Evolutionary conservation across 2,888 invertebrate species (phyloP).

Genomic region (Ischnus inquisitorius): DNA sequence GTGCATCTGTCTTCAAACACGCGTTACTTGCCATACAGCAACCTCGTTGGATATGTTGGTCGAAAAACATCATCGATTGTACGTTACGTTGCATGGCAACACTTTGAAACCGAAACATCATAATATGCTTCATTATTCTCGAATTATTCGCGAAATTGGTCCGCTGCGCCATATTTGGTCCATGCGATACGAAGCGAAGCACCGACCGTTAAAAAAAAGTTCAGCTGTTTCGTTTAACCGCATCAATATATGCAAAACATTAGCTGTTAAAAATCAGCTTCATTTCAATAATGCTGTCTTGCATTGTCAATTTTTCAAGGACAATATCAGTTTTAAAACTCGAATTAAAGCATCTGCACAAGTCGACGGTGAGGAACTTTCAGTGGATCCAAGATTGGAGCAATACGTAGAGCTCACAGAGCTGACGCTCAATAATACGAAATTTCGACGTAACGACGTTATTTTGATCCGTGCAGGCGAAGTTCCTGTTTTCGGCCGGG

Average conservation of each 20-base stretch:
- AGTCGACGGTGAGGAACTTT: neutral
- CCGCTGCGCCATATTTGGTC: slow-evolving; percentile 66
- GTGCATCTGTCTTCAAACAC: slow-evolving; percentile 46
- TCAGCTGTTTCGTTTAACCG: slow-evolving; percentile 45
- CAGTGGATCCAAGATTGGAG: neutral
- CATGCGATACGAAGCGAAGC: slow-evolving; percentile 68
- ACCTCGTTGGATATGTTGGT: slow-evolving; percentile 52
- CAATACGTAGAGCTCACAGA: neutral
- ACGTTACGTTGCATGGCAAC: slow-evolving; percentile 51
- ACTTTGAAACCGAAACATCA: slow-evolving; percentile 68
- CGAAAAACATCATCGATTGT: slow-evolving; percentile 60
- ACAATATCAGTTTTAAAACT: slow-evolving; percentile 14
- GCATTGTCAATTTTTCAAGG: slow-evolving; percentile 10
- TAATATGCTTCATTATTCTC: slow-evolving; percentile 63
- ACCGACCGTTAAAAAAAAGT: slow-evolving; percentile 62
- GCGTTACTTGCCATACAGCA: neutral
- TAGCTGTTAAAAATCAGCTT: slow-evolving; percentile 61
- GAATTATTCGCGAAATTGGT: slow-evolving; percentile 65
- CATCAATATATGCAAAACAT: slow-evolving; percentile 53
- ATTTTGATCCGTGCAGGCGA: neutral
- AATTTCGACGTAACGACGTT: slow-evolving; percentile 6
- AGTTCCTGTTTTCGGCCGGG: slow-evolving; percentile 36
- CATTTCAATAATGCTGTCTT: slow-evolving; percentile 43
- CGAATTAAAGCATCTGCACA: neutral
- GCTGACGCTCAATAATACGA: slow-evolving; percentile 14